Evolutionary conservation across 2,888 invertebrate species (phyloP).

Genomic region (Tipula confusa): DNA sequence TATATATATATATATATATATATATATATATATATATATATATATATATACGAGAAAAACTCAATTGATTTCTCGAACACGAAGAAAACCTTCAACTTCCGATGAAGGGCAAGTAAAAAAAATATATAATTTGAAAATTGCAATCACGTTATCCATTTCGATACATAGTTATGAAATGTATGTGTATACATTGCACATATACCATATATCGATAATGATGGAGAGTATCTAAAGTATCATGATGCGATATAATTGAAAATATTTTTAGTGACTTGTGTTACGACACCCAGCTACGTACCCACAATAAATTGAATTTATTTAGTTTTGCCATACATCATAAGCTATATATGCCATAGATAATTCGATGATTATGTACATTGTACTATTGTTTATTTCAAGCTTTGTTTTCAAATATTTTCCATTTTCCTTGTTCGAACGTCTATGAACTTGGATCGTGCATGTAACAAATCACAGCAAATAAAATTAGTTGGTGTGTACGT

Average conservation of each 20-base stretch:
- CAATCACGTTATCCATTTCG: neutral
- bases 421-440: neutral
- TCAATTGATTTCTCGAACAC: neutral
- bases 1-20: too few species aligned
- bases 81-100: neutral
- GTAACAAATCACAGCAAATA: neutral
- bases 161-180: neutral
- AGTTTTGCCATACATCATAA: neutral
- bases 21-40: too few species aligned
- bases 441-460: neutral
- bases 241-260: neutral
- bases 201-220: neutral
- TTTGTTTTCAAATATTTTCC: neutral
- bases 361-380: neutral
- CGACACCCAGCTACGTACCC: too few species aligned
- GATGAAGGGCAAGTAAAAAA: neutral
- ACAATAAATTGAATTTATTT: neutral
- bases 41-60: too few species aligned
- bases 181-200: neutral
- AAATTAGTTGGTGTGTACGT: neutral
- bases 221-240: neutral
- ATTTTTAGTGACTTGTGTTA: neutral
- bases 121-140: neutral
- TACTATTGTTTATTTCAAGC: neutral
- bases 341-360: neutral